phyloP scores from a whole-genome alignment of 2,888 invertebrate genomes.

The Listrodromus nycthemerus region DNA sequence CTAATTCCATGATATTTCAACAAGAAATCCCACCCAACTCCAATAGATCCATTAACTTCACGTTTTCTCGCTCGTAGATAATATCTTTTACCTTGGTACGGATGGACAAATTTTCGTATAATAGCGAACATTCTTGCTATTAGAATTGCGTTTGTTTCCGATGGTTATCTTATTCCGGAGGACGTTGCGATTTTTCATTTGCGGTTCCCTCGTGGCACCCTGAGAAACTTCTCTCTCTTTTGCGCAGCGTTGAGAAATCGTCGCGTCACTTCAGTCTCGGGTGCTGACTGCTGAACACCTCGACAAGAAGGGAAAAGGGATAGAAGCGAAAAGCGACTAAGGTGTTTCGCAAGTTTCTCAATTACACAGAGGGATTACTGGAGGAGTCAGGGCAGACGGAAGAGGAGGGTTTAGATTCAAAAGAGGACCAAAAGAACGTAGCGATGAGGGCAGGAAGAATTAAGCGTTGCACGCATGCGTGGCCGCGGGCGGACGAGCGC shows the following conservation, averaged over 20 bases:
- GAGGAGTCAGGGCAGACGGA: slow-evolving; percentile 7
- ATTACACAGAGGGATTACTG: slow-evolving; percentile 48
- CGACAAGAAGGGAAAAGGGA: slow-evolving; percentile 19
- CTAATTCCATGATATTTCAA: background rate
- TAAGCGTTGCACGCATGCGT: slow-evolving; percentile 45
- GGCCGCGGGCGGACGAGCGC: slow-evolving; percentile 18
- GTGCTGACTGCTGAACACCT: background rate
- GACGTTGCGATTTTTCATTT: background rate
- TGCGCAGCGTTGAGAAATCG: slow-evolving; percentile 8
- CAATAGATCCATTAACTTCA: background rate
- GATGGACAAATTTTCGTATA: slow-evolving; percentile 30
- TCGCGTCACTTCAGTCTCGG: background rate
- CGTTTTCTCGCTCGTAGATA: slow-evolving; percentile 5
- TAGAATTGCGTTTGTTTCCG: slow-evolving; percentile 1
- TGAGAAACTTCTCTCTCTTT: background rate
- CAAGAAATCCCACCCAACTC: background rate
- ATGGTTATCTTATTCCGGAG: background rate
- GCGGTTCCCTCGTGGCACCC: background rate
- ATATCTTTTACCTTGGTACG: slow-evolving; percentile 40
- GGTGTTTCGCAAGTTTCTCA: slow-evolving; percentile 61
- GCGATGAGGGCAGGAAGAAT: slow-evolving; percentile 38
- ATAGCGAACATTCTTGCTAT: slow-evolving; percentile 42
- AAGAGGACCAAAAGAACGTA: slow-evolving; percentile 34
- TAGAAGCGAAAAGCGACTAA: slow-evolving; percentile 39
- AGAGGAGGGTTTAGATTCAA: background rate